Conservation (phyloP, 2,797 vertebrate species). For the Tangara arthus region DNA sequence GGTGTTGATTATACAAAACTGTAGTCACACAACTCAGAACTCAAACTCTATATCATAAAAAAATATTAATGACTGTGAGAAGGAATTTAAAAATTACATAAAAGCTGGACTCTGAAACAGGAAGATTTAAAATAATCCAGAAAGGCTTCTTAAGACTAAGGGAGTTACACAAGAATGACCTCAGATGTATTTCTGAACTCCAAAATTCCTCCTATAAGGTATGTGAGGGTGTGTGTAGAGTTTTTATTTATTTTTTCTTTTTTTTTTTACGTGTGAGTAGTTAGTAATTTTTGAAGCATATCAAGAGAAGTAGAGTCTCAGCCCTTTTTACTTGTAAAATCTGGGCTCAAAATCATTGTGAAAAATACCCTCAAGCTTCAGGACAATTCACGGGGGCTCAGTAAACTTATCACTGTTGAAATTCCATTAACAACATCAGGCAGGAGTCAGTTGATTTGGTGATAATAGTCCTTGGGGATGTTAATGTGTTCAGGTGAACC, state of each 20-base stretch:
- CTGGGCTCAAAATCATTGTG: background rate
- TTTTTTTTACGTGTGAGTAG: background rate
- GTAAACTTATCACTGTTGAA: background rate
- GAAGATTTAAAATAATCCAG: background rate
- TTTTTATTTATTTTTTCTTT: fast-evolving
- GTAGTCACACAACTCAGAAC: background rate
- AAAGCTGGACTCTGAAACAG: background rate
- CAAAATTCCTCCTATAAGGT: background rate
- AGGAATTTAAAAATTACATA: background rate
- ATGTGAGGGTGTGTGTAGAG: background rate
- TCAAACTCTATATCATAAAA: background rate
- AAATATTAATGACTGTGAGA: background rate
- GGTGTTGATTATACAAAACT: background rate
- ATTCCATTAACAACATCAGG: background rate
- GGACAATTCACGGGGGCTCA: background rate
- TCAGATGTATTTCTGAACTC: background rate
- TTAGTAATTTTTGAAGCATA: background rate
- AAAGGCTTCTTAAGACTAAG: background rate
- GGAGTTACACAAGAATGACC: background rate
- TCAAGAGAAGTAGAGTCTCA: background rate
- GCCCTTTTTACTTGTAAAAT: background rate
- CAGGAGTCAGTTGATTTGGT: background rate
- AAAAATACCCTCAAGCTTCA: background rate
- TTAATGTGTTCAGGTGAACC: background rate
- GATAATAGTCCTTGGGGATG: background rate